Conservation (phyloP, 2,113 vertebrate species). For the Pycnonotus jocosus region DNA sequence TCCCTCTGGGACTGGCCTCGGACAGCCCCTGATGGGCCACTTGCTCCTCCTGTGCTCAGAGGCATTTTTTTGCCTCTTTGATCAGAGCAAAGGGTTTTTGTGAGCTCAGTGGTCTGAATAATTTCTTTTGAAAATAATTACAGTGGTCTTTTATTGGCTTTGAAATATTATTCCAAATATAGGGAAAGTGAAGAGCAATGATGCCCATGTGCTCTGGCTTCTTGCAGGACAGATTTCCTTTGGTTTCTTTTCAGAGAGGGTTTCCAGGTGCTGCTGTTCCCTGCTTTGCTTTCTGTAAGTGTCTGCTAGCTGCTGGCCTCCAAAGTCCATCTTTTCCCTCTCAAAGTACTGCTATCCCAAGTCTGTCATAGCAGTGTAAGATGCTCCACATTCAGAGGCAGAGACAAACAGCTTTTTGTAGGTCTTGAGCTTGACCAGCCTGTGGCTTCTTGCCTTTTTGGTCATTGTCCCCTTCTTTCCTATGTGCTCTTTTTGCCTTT, state of each 20-base stretch:
- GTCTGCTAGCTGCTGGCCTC: background rate
- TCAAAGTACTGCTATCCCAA: background rate
- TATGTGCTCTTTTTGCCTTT: background rate
- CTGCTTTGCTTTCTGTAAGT: background rate
- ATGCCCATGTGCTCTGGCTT: background rate
- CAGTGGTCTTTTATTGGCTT: background rate
- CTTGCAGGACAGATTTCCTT: background rate
- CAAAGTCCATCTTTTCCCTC: background rate
- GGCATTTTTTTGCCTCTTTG: background rate
- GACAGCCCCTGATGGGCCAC: background rate
- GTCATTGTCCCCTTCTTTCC: background rate
- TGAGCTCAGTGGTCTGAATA: background rate
- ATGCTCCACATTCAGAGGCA: background rate
- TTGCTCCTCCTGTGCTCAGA: background rate
- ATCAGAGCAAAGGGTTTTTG: background rate
- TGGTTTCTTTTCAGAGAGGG: background rate
- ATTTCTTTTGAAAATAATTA: background rate
- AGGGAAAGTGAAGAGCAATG: rapidly evolving
- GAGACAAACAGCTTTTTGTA: background rate
- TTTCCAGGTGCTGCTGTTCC: background rate
- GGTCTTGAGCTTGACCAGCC: background rate
- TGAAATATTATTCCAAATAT: rapidly evolving
- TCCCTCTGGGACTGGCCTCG: background rate
- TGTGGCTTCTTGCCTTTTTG: background rate
- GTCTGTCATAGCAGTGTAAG: background rate